phyloP scores from a whole-genome alignment of 2,113 vertebrate genomes.

The Rousettus leschenaultii region DNA sequence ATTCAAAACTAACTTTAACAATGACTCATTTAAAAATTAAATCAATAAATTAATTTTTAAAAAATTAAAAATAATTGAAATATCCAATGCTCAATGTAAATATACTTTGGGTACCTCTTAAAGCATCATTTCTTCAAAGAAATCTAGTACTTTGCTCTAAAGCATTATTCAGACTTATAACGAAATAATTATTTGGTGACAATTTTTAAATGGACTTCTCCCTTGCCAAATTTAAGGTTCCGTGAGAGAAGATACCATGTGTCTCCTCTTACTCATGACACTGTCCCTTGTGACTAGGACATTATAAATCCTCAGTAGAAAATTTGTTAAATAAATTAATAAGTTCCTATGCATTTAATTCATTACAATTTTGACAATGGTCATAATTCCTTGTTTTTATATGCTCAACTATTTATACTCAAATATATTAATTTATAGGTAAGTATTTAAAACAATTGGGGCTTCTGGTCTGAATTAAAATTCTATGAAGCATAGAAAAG shows the following conservation, averaged over 20 bases:
- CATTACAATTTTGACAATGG: background rate
- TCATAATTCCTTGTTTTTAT: conserved; percentile 30
- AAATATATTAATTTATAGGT: background rate
- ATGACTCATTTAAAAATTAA: conserved; percentile 38
- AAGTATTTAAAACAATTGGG: background rate
- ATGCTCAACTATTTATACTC: background rate
- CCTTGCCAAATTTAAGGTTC: conserved; percentile 15
- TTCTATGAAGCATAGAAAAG: background rate
- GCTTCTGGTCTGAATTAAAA: background rate
- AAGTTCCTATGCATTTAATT: background rate
- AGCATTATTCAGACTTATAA: background rate
- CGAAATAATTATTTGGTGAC: background rate
- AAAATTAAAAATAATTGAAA: background rate
- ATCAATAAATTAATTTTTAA: conserved; percentile 6
- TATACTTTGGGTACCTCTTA: background rate
- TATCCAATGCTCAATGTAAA: background rate
- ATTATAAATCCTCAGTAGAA: background rate
- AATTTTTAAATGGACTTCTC: background rate
- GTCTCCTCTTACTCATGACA: background rate
- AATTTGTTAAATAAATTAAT: background rate
- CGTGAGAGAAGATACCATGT: background rate
- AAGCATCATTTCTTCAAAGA: background rate
- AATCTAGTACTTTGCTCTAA: background rate
- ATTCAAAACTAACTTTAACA: conserved; percentile 29
- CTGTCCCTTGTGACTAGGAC: background rate